Base-by-base conservation (phyloP, 2,797 vertebrate species). In the Falco naumanni region DNA sequence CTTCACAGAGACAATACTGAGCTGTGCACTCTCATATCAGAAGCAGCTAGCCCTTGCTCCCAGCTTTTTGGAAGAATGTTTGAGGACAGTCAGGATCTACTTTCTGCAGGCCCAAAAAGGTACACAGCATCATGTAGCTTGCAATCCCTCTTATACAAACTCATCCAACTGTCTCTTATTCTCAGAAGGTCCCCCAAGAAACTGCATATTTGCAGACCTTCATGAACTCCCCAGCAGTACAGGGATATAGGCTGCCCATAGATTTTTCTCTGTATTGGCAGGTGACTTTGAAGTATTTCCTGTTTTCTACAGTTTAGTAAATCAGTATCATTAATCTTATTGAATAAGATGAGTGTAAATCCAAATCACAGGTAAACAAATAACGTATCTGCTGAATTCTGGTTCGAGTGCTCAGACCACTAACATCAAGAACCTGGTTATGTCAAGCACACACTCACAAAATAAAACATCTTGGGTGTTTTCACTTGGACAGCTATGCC, bases 401-500 rank as follows among this genome's bases (percentile, higher is more conserved):
- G 5, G 48, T 77, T 90, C 41, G 51, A 90, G 31, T 8, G 25
- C 33, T 87, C 31, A 68, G 33, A 64, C 8, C 24, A 22, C 25
- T 65, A 71, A 34, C 0, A 1, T 22, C 0, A 12, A 85, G 76
- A 84, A 81, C 4, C 19, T 18, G 18, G n/a, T 29, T 60, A 33
- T 3, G 20, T 13, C 45, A 79, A 84, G n/a, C n/a, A 89, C 83
- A 78, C 57, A 98, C 99, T 98, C 98, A 99, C 99, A 97, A 99
- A 99, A 96, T 65, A 98, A 97, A 98, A 99, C 25, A 97, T 98
- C 96, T 98, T 99, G 9, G 99, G 98, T 1, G 97, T 98, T 98
- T 99, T 99, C 97, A 99, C 97, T 96, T 99, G 98, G 65, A 99
- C 97, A 96, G 99, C 99, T 97, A 99, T 99, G 51, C 99, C 99